Conservation (phyloP, 2,113 vertebrate species). For the Porphyrio hochstetteri region DNA sequence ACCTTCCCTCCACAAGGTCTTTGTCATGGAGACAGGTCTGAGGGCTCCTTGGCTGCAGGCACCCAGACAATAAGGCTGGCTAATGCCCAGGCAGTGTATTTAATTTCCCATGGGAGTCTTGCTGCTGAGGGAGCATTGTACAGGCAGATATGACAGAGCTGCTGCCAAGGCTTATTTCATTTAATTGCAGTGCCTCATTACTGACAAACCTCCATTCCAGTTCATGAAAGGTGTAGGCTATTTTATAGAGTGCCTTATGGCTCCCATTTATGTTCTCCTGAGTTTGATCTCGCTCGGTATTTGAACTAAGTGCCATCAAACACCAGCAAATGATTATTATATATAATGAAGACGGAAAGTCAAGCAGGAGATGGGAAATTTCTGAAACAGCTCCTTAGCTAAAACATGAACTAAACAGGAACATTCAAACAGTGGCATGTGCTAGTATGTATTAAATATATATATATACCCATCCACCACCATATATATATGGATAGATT, state of each 20-base stretch:
- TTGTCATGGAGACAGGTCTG: background rate
- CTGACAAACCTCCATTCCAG: background rate
- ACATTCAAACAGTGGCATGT: background rate
- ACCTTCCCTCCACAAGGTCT: background rate
- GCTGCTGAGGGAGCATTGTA: background rate
- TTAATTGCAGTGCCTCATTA: constrained; percentile 7
- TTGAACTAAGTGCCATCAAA: background rate
- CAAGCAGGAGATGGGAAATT: background rate
- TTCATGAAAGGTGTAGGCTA: background rate
- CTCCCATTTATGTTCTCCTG: background rate
- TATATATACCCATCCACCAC: rapidly evolving
- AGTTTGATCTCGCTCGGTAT: background rate
- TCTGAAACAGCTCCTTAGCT: background rate
- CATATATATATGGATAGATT: background rate
- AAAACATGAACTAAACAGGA: background rate
- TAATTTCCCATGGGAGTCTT: constrained; percentile 12
- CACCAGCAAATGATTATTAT: background rate
- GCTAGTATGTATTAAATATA: background rate
- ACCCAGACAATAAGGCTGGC: background rate
- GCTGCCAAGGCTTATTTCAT: constrained; percentile 29
- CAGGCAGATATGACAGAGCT: background rate
- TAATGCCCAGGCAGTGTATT: background rate
- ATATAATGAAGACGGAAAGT: background rate
- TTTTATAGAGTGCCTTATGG: background rate
- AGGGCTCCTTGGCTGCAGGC: background rate